phyloP scores from a whole-genome alignment of 2,113 vertebrate genomes.

The Balaeniceps rex region DNA sequence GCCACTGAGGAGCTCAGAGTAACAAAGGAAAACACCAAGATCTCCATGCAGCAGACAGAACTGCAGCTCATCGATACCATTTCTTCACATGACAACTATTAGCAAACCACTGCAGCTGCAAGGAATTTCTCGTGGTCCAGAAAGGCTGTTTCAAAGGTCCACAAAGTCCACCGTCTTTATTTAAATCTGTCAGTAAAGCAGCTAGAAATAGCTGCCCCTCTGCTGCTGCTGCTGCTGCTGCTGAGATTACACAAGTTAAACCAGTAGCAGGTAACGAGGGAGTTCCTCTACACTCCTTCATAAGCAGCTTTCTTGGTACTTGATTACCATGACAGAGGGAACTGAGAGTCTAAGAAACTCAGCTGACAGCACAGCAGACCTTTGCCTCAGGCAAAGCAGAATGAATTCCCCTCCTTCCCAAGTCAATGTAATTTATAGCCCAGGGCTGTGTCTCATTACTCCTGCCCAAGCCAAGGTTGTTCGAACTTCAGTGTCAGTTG shows the following conservation, averaged over 20 bases:
- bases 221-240: not conserved
- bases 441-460: conserved; percentile 55
- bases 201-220: not conserved
- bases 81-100: not conserved
- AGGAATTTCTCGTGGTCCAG: not conserved
- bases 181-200: not conserved
- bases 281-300: conserved; percentile 40
- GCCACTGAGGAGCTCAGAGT: not conserved
- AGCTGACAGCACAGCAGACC: conserved; percentile 60
- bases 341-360: not conserved
- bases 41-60: not conserved
- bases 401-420: not conserved
- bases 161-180: not conserved
- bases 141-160: not conserved
- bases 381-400: conserved; percentile 61
- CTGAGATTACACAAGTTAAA: conserved; percentile 33
- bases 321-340: conserved; percentile 54
- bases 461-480: conserved; percentile 39
- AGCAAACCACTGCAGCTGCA: not conserved
- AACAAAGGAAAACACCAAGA: not conserved
- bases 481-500: not conserved
- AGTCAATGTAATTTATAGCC: conserved; percentile 43
- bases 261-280: conserved; percentile 18
- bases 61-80: not conserved
- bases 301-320: conserved; percentile 39